phyloP scores from a whole-genome alignment of 2,888 invertebrate species.

The Lepidocyrtinus sp. region DNA sequence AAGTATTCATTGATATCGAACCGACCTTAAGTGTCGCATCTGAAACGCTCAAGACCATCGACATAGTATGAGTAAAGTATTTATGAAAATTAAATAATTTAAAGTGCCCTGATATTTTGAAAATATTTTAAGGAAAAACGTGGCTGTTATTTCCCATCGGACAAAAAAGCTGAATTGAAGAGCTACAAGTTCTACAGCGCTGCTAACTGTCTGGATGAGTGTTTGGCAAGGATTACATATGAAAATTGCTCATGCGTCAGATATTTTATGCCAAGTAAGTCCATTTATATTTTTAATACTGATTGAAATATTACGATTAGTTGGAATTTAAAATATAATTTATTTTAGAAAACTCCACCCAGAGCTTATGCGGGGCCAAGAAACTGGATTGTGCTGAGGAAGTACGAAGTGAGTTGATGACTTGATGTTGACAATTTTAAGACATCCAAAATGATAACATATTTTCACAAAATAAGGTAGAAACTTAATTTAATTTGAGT shows the following conservation, averaged over 20 bases:
- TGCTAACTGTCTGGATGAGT: conserved; percentile 31
- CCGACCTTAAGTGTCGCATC: conserved; percentile 5
- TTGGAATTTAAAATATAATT: neutral
- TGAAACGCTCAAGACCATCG: neutral
- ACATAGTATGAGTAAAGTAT: neutral
- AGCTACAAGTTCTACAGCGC: conserved; percentile 23
- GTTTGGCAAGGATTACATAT: neutral
- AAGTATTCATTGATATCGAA: conserved; percentile 42
- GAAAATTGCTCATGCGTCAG: conserved; percentile 19
- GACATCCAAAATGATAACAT: too few species aligned
- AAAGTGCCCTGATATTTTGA: too few species aligned
- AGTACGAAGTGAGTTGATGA: conserved; percentile 14
- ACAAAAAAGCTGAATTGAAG: neutral
- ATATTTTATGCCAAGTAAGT: conserved; percentile 32
- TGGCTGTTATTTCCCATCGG: conserved; percentile 19
- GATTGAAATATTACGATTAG: neutral
- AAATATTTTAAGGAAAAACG: conserved; percentile 29
- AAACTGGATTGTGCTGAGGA: neutral
- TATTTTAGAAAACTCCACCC: conserved; percentile 21
- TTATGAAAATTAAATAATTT: too few species aligned
- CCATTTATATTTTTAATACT: neutral
- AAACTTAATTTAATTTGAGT: too few species aligned
- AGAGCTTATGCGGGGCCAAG: conserved; percentile 18
- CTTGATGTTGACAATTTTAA: too few species aligned
- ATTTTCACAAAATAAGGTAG: too few species aligned